Evolutionary conservation across 2,888 invertebrate species (phyloP), one percentile per base, ranked within the genome.

Genomic region (Neoitamus cyanurus): DNA sequence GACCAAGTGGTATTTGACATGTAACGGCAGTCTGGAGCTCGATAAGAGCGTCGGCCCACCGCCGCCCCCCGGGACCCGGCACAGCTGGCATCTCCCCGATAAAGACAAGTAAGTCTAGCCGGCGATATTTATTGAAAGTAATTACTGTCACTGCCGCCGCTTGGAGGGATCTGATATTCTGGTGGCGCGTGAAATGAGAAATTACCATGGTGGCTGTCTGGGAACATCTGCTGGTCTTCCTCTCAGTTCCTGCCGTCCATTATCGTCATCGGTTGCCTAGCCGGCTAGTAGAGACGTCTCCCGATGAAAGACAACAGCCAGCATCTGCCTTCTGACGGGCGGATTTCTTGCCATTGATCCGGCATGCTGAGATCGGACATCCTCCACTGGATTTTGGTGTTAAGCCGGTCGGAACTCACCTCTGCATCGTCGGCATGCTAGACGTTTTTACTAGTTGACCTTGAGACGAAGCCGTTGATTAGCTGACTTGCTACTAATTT

Each of bases 31-130:
- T 13, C 13, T 80, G 7, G 58, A 20, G 25, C 13, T n/a, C 20
- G 80, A 80, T 80, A 58, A 68, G 15, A 36, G 48, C 30, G n/a
- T 15, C 37, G 11, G 4, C 13, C 48, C 42, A 31, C n/a, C 46
- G 3, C 25, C 36, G 20, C 20, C 30, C 46, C 28, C 77, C 13
- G 68, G 48, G 13, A 34, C 5, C 31, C 31, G 80, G 13, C 80
- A 80, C 80, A 80, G 80, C 80, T 80, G 80, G 80, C 80, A 80
- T 13, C 34, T 80, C 11, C 42, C 80, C n/a, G 80, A 80, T 80
- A 80, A 48, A 42, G 58, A 80, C 9, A 80, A 80, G 80, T 80
- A 80, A 80, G 80, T 80, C 34, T 30, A 28, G 58, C 20, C 58
- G 6, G 58, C 20, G 20, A 9, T 58, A 7, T 58, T 20, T 9